Conservation (phyloP, 2,113 vertebrate genomes). For the Pygathrix nemaeus region DNA sequence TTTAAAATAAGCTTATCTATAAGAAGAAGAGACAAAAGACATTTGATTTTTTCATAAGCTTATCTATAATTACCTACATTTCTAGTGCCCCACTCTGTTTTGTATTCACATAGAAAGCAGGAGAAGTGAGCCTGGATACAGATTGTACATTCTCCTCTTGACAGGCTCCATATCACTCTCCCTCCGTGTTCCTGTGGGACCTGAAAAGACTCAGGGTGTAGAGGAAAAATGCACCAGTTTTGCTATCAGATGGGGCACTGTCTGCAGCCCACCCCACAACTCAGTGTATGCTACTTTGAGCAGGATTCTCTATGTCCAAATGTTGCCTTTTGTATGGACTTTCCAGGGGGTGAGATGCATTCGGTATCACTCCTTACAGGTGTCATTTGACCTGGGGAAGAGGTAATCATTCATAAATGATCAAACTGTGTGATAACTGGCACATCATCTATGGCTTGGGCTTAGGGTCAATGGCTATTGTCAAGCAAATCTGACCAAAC, state of each 20-base stretch:
- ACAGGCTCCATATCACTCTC: too few species aligned
- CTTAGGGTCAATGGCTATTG: conserved; percentile 39
- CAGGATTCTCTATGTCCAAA: background rate
- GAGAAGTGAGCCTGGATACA: background rate
- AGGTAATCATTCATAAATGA: conserved; percentile 38
- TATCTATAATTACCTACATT: background rate
- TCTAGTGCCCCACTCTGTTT: background rate
- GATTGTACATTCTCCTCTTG: background rate
- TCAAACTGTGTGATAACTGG: background rate
- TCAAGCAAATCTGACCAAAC: conserved; percentile 62
- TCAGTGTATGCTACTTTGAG: background rate
- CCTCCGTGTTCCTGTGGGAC: background rate
- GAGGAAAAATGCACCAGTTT: background rate
- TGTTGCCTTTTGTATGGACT: background rate
- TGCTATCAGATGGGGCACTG: background rate
- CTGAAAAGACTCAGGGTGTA: background rate
- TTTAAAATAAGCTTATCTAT: background rate
- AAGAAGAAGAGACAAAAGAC: background rate
- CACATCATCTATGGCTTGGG: conserved; percentile 48
- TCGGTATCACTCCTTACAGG: background rate
- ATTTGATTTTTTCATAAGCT: background rate
- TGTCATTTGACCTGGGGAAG: background rate
- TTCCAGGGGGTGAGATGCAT: background rate
- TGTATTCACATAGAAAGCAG: background rate
- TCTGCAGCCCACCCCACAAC: background rate